Conservation (phyloP, 2,113 vertebrate genomes). For the Vanacampus margaritifer region DNA sequence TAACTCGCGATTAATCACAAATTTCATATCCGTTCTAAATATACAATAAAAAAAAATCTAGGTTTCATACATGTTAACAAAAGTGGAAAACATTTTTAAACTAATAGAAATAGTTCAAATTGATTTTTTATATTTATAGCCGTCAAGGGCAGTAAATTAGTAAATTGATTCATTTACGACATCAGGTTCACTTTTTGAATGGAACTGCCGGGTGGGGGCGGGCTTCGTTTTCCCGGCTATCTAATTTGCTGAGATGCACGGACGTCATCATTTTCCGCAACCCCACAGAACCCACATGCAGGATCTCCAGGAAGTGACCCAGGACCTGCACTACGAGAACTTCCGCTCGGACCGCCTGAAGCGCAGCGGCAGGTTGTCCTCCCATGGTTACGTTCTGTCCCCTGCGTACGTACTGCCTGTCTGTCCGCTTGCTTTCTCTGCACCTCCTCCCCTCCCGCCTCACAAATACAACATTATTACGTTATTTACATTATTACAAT, state of each 20-base stretch:
- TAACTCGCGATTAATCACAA: no score
- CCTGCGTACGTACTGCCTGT: conserved; percentile 68
- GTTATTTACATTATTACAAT: not conserved
- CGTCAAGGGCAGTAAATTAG: no score
- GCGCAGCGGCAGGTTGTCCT: conserved; percentile 88
- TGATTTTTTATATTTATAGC: no score
- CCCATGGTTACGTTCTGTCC: conserved; percentile 71
- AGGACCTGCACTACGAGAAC: conserved; percentile 98
- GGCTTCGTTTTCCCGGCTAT: not conserved
- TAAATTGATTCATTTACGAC: no score
- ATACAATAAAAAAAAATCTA: no score
- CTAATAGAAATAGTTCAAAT: no score
- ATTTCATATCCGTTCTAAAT: no score
- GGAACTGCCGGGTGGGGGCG: no score
- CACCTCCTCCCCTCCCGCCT: conserved; percentile 49
- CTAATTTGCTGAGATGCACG: no score
- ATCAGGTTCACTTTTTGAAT: no score
- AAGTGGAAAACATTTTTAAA: no score
- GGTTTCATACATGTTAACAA: no score
- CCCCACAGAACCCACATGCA: conserved; percentile 92
- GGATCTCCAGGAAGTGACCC: conserved; percentile 97
- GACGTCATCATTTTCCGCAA: not conserved
- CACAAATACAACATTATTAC: conserved; percentile 6
- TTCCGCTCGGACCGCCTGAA: conserved; percentile 98
- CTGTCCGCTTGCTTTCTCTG: conserved; percentile 54